phyloP scores from a whole-genome alignment of 2,113 vertebrate genomes.

The western clawed frog (Xenopus tropicalis) region DNA sequence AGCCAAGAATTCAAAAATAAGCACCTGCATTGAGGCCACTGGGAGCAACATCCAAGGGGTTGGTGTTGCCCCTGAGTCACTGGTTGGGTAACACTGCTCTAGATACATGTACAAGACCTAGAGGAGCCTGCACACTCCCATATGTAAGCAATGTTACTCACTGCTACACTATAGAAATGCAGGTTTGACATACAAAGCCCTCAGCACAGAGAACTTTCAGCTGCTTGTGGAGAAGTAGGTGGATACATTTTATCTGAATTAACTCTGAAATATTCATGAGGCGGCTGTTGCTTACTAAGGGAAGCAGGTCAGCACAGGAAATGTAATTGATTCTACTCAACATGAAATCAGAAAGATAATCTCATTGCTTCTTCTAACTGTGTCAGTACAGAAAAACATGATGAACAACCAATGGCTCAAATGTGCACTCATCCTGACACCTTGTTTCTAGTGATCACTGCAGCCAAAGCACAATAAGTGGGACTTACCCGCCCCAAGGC shows the following conservation, averaged over 20 bases:
- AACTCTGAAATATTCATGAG: neutral
- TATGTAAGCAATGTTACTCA: no score
- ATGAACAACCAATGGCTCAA: conserved; percentile 22
- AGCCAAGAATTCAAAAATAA: no score
- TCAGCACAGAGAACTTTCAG: neutral
- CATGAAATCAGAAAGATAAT: conserved; percentile 29
- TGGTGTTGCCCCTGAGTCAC: no score
- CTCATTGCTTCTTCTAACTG: conserved; percentile 17
- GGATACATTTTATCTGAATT: neutral
- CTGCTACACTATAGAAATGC: no score
- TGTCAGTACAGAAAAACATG: conserved; percentile 20
- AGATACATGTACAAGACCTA: no score
- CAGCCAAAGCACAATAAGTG: neutral
- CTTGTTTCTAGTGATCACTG: conserved; percentile 15
- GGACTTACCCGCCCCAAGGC: neutral
- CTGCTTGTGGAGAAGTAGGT: neutral
- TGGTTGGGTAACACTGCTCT: no score
- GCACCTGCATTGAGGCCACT: no score
- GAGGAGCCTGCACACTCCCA: no score
- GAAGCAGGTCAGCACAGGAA: conserved; percentile 7
- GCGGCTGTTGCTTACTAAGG: neutral
- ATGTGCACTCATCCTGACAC: neutral
- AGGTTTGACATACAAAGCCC: no score
- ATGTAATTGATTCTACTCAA: conserved; percentile 23
- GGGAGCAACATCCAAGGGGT: no score